Percentiles rank a stretch among this genome's conserved stretches.
Evolutionary conservation across 2,888 invertebrate genomes (phyloP).

Genomic region (Frankliniella fusca): DNA sequence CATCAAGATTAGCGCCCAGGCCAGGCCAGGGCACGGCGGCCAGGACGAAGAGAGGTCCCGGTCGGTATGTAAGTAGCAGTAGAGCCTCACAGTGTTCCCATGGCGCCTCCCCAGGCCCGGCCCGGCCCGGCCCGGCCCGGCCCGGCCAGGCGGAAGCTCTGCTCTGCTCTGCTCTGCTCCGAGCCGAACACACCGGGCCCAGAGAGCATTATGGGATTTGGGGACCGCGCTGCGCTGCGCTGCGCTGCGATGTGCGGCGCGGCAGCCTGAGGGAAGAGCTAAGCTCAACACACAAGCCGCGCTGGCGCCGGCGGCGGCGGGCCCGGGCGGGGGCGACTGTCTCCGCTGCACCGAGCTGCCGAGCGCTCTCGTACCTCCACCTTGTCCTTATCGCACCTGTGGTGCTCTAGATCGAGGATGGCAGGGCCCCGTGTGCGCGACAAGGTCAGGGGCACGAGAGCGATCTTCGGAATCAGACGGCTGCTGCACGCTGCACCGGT

Average conservation of each 20-base stretch:
- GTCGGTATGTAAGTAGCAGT: background rate
- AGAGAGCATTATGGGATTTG: background rate
- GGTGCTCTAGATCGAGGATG: no score
- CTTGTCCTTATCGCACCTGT: no score
- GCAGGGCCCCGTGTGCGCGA: no score
- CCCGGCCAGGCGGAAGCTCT: constrained; percentile 2
- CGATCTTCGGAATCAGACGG: no score
- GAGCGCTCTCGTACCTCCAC: no score
- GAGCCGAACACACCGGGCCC: background rate
- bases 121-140: background rate
- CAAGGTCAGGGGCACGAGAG: no score
- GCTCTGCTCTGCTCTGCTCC: no score
- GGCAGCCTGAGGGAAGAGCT: background rate
- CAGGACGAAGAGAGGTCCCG: background rate
- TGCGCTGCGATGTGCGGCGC: background rate
- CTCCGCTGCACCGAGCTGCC: no score
- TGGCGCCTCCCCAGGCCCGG: background rate
- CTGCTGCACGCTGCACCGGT: no score
- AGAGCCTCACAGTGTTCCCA: background rate
- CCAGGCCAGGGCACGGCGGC: background rate
- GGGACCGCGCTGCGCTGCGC: background rate
- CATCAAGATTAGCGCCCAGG: constrained; percentile 1
- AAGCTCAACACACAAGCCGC: no score
- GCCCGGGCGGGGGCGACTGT: background rate
- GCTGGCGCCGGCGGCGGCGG: background rate